phyloP scores from a whole-genome alignment of 2,888 invertebrate genomes.

The Erebia epiphron region DNA sequence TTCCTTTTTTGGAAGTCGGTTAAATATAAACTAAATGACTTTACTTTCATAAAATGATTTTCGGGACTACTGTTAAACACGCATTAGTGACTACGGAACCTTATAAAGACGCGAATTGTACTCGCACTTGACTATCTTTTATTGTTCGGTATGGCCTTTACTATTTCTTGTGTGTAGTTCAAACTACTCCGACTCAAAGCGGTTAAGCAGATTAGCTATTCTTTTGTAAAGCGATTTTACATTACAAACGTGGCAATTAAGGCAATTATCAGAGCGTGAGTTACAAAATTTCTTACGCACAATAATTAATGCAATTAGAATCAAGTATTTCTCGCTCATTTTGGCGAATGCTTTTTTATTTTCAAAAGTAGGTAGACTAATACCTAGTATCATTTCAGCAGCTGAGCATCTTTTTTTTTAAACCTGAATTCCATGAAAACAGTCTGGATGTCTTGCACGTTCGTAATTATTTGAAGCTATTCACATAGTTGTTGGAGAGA shows the following conservation, averaged over 20 bases:
- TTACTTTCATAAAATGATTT: too few species aligned
- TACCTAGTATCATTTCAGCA: too few species aligned
- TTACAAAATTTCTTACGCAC: not conserved
- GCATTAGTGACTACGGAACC: not conserved
- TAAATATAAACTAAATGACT: too few species aligned
- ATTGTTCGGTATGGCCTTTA: conserved; percentile 65
- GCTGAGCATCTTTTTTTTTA: too few species aligned
- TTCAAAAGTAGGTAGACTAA: too few species aligned
- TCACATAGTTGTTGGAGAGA: too few species aligned
- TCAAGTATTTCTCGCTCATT: too few species aligned
- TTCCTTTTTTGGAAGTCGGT: too few species aligned
- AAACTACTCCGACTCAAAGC: not conserved
- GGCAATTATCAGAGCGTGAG: not conserved
- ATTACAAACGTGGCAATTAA: not conserved
- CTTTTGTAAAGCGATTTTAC: conserved; percentile 6
- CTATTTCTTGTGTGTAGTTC: conserved; percentile 55
- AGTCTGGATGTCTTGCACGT: too few species aligned
- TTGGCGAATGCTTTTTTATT: too few species aligned
- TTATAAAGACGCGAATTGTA: not conserved
- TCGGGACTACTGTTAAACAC: not conserved
- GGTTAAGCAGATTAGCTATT: conserved; percentile 2
- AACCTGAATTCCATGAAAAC: too few species aligned
- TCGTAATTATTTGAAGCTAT: too few species aligned
- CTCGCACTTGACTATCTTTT: conserved; percentile 32
- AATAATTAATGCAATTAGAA: not conserved